Evolutionary conservation across 2,113 vertebrate genomes (phyloP), one percentile per base, ranked within the genome.

Genomic region (Tricholaema leucomelas): DNA sequence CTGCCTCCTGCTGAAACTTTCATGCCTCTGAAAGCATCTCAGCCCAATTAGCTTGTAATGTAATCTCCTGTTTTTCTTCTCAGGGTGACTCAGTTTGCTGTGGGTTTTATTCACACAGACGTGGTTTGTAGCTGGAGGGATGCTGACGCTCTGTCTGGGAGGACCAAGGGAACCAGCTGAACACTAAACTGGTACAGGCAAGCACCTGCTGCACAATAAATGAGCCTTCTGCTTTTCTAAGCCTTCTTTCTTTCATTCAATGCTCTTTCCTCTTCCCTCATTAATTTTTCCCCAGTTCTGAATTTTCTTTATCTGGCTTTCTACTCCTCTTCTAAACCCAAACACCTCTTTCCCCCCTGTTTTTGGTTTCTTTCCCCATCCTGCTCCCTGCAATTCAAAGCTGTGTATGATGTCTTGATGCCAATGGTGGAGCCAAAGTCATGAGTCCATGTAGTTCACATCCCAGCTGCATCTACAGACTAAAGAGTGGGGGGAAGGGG

Each of bases 11-110:
- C 42, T 2, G 4, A 87, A 91, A 83, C 65, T 80, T 85, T 46
- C 5, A 18, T 76, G 91, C 69, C 25, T 78, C 77, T 81, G 54
- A 71, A 88, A 88, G 66, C 66, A 87, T 78, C 66, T 91, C 88
- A 61, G 35, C n/a, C 30, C 87, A 67, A 74, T 67, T 64, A 88
- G 18, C 24, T 38, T 70, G 76, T 78, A 88, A 88, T 91, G 85
- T 83, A 83, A 91, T 48, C 88, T 85, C 60, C 69, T 58, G 15
- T 78, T 31, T 81, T 90, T 90, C 83, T 86, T 87, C 58, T 60
- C 52, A 61, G 87, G 44, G 30, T 71, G 48, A 65, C 87, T 83
- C 60, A 52, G 79, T 64, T 82, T 85, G 69, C 75, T 74, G 55
- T n/a, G 60, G 72, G 69, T n/a, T 91, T 85, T 88, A 65, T 75